phyloP scores from a whole-genome alignment of 2,888 invertebrate genomes.

The Phyto melanocephala region DNA sequence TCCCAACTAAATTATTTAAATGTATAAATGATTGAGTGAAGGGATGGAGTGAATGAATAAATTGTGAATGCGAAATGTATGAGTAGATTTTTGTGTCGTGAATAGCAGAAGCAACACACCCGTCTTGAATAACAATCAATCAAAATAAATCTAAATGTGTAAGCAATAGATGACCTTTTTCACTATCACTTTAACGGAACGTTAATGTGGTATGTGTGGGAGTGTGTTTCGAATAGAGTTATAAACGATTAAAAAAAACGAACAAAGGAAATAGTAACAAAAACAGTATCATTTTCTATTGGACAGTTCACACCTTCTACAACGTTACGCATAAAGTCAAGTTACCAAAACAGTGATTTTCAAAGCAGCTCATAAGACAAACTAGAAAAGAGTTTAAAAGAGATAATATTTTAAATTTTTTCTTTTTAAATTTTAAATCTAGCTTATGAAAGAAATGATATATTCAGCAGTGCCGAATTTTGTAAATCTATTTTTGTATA shows the following conservation, averaged over 20 bases:
- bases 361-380: no score
- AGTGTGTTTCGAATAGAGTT: not conserved
- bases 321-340: not conserved
- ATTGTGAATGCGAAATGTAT: not conserved
- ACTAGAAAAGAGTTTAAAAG: no score
- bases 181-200: not conserved
- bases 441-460: no score
- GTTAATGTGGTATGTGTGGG: no score
- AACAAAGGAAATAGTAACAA: not conserved
- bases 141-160: conserved; percentile 44
- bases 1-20: not conserved
- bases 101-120: conserved; percentile 22
- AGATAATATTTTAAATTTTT: no score
- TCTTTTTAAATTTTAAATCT: no score
- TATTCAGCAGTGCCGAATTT: no score
- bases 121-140: conserved; percentile 51
- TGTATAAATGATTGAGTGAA: not conserved
- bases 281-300: not conserved
- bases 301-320: conserved; percentile 1
- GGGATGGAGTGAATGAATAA: not conserved
- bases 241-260: conserved; percentile 4
- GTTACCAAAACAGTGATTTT: not conserved
- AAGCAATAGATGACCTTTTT: conserved; percentile 13
- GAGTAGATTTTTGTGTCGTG: not conserved
- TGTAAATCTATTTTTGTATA: no score